Percentiles rank a stretch among this genome's conserved stretches.
These are phyloP conservation scores for Cephonodes hylas DNA, from an alignment of 2,888 invertebrate genomes.

Conservation along the genomic window DNA sequence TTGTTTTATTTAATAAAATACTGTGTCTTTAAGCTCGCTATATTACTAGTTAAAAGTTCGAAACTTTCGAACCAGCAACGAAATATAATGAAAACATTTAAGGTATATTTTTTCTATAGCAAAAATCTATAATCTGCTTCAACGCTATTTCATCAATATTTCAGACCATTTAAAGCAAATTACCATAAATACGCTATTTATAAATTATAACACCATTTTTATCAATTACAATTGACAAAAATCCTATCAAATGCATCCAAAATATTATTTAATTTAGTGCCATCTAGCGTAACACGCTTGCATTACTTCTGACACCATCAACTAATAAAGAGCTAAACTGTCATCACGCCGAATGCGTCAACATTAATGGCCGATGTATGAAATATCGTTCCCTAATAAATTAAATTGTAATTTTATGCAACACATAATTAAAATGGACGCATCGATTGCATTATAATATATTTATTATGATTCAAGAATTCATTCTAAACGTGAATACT, in stretches of 20 bases:
- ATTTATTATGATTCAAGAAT: neutral
- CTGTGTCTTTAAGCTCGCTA: no score
- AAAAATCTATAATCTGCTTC: no score
- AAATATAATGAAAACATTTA: no score
- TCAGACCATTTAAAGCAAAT: no score
- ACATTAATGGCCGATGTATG: constrained; percentile 27
- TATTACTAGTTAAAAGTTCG: no score
- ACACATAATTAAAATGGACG: constrained; percentile 17
- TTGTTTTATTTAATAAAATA: no score
- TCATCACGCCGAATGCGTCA: neutral
- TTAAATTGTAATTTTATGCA: constrained; percentile 33
- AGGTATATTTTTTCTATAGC: no score
- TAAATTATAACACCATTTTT: neutral
- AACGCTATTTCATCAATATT: no score
- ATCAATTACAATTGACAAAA: neutral
- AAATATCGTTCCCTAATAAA: constrained; percentile 27
- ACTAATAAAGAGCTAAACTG: neutral
- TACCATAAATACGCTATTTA: no score
- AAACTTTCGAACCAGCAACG: no score
- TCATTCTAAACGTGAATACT: neutral
- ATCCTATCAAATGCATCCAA: neutral
- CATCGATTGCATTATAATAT: constrained; percentile 23
- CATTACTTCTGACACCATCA: neutral
- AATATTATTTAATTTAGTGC: neutral
- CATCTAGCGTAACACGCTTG: neutral